phyloP scores from a whole-genome alignment of 2,797 vertebrate species.

The Mycteria americana region DNA sequence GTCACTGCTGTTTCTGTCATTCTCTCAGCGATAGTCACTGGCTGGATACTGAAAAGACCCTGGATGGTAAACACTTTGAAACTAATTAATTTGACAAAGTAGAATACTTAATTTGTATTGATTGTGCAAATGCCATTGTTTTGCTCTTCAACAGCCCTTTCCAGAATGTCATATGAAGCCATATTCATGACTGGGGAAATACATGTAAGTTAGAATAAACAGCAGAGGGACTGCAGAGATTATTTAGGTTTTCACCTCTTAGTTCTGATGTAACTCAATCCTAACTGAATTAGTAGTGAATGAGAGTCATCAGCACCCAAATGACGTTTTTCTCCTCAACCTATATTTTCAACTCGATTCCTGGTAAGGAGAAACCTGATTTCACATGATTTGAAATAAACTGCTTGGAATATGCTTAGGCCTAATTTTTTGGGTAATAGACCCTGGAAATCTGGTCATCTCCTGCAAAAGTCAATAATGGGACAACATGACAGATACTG shows the following conservation, averaged over 20 bases:
- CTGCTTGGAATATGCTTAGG: background rate
- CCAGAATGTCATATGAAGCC: background rate
- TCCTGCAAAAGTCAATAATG: background rate
- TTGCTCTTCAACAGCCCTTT: background rate
- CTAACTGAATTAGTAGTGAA: background rate
- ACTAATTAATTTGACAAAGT: conserved; percentile 24
- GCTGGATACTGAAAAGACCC: background rate
- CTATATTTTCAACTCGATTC: background rate
- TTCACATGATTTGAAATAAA: background rate
- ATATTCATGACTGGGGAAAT: background rate
- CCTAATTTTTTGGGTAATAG: background rate
- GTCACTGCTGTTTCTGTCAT: background rate
- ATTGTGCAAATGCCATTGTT: background rate
- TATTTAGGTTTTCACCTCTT: conserved; percentile 8
- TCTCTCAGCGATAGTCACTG: background rate
- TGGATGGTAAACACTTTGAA: background rate
- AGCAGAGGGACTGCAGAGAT: background rate
- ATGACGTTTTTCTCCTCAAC: background rate
- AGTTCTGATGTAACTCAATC: background rate
- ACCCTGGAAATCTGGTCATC: background rate
- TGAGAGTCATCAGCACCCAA: background rate
- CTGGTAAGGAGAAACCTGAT: background rate
- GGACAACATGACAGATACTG: background rate
- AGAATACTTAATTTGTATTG: conserved; percentile 7
- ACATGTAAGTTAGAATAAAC: background rate